Evolutionary conservation across 1,140 invertebrate species (phyloP), one percentile per base, ranked within the genome.

Genomic region (Reticulitermes speratus): DNA sequence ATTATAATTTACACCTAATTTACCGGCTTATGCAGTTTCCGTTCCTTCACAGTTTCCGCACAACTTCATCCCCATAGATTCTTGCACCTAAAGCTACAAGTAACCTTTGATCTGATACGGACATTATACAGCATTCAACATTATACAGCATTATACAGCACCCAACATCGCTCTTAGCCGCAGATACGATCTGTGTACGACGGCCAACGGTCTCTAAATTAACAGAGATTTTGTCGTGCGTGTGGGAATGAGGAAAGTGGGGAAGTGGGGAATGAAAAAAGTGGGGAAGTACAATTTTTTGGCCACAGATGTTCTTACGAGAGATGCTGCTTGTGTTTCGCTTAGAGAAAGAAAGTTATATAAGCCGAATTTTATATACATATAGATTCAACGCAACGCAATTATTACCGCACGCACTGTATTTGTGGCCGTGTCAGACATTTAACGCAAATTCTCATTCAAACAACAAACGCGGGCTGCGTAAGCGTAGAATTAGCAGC

Each of bases 1-100:
- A 75, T 75, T 75, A 75, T 75, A 75, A 75, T 75, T 75, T 75
- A 75, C 65, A 75, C 65, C 65, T 75, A 75, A 75, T 75, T 75
- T 75, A 75, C 65, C 7, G 65, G 65, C 30, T 75, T 75, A 75
- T 75, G 65, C 25, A 75, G 65, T 75, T 30, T 30, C 65, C 65
- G 65, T 75, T 75, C 25, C 65, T 75, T 75, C 65, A 75, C 25
- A 30, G n/a, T 75, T 75, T 75, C 65, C 65, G 25, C 55, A 38
- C 65, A 75, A 75, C 65, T 75, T 75, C 14, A 75, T 14, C 16
- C 65, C 65, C 65, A 75, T 9, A 75, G 65, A 75, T 75, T 75
- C 65, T 75, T 75, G n/a, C 65, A 75, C 65, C 65, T 75, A 75
- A 9, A 75, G 65, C 65, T 75, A 75, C 65, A 16, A 11, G 65